Conservation (phyloP, 1,140 invertebrate species). For the Coboldia fuscipes region DNA sequence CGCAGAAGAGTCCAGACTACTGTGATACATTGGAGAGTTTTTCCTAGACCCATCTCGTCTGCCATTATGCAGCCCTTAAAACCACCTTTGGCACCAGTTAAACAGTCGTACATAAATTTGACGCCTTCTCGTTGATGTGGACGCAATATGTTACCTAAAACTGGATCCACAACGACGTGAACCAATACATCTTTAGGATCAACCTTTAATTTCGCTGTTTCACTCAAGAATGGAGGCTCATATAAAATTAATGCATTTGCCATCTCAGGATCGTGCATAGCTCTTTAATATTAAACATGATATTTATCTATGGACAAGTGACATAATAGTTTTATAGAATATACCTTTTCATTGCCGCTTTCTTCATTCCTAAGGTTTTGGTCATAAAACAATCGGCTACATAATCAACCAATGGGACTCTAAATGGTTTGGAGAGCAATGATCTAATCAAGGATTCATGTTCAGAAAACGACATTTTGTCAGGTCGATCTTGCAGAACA, state of each 20-base stretch:
- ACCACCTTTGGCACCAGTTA: slow-evolving; percentile 62
- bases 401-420: slow-evolving; percentile 88
- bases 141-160: slow-evolving; percentile 76
- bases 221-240: slow-evolving; percentile 60
- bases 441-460: slow-evolving; percentile 48
- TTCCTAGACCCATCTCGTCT: slow-evolving; percentile 92
- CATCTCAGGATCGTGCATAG: slow-evolving; percentile 84
- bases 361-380: no score
- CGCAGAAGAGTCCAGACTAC: slow-evolving; percentile 85
- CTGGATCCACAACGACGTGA: slow-evolving; percentile 23
- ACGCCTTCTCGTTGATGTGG: slow-evolving; percentile 99
- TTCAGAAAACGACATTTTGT: slow-evolving; percentile 21
- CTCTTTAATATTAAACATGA: no score
- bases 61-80: slow-evolving; percentile 96
- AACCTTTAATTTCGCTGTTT: slow-evolving; percentile 25
- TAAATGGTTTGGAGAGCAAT: slow-evolving; percentile 76
- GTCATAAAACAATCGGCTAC: slow-evolving; percentile 40
- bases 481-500: slow-evolving; percentile 8
- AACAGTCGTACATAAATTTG: slow-evolving; percentile 99
- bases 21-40: slow-evolving; percentile 96
- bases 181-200: slow-evolving; percentile 8
- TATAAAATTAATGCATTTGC: slow-evolving; percentile 87
- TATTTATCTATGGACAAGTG: no score
- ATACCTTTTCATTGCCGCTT: no score
- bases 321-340: no score